Percentiles rank a stretch among this genome's conserved stretches.
Conservation (phyloP, 2,888 invertebrate genomes). For the Neuroscelio doddi region DNA sequence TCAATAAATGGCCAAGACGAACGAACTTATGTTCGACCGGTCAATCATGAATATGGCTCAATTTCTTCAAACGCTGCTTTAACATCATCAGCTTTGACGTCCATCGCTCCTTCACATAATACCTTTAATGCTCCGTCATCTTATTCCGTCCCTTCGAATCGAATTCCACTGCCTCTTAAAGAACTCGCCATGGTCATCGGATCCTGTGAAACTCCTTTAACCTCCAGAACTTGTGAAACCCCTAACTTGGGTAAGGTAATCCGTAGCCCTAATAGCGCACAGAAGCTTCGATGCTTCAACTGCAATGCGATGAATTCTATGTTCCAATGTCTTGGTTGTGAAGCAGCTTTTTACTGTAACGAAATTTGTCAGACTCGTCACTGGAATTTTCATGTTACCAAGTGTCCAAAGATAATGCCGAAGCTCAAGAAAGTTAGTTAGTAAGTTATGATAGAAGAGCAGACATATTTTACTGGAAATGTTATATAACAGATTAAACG, state of each 20-base stretch:
- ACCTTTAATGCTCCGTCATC: neutral
- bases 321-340: slow-evolving; percentile 67
- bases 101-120: too few species aligned
- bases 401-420: slow-evolving; percentile 67
- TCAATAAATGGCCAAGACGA: too few species aligned
- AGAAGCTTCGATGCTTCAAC: slow-evolving; percentile 56
- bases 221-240: slow-evolving; percentile 52
- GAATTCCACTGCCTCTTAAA: slow-evolving; percentile 5
- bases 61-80: neutral
- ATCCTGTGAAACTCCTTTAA: slow-evolving; percentile 56
- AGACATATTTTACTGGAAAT: too few species aligned
- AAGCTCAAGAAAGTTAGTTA: slow-evolving; percentile 61
- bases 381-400: slow-evolving; percentile 61
- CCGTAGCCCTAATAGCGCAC: slow-evolving; percentile 46
- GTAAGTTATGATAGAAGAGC: slow-evolving; percentile 13
- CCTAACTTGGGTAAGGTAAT: slow-evolving; percentile 59
- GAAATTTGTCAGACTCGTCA: slow-evolving; percentile 64
- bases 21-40: neutral
- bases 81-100: neutral
- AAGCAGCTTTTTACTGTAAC: slow-evolving; percentile 62
- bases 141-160: neutral
- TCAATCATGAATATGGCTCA: slow-evolving; percentile 2
- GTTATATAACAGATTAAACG: too few species aligned
- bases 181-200: slow-evolving; percentile 17
- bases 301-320: slow-evolving; percentile 56